Evolutionary conservation across 2,113 vertebrate genomes (phyloP).

Genomic region (Chrysochloris asiatica): DNA sequence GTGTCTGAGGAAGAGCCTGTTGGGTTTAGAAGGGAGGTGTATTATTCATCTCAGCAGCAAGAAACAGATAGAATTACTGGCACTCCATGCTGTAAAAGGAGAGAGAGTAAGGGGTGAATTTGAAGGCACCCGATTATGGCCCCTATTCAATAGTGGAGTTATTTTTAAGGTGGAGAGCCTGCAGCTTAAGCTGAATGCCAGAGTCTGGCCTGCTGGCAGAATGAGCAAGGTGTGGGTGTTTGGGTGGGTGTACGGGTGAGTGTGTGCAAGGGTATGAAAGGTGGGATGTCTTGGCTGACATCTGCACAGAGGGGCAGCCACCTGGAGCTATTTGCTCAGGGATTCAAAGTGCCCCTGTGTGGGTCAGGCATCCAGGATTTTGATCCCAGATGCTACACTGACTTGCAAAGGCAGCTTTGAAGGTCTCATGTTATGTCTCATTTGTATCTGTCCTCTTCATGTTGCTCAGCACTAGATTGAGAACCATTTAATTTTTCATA

Average conservation of each 20-base stretch:
- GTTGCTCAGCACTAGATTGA: conserved; percentile 52
- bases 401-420: background rate
- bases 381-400: background rate
- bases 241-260: background rate
- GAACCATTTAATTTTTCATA: conserved; percentile 67
- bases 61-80: background rate
- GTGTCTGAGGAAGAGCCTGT: background rate
- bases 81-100: background rate
- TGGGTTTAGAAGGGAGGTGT: background rate
- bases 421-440: background rate
- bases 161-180: background rate
- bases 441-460: conserved; percentile 19
- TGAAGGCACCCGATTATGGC: background rate
- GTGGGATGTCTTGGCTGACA: background rate
- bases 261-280: background rate
- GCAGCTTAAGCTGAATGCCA: background rate
- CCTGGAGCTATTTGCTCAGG: no score
- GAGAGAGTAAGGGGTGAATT: background rate
- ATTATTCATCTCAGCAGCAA: background rate
- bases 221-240: background rate
- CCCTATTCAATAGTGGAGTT: background rate
- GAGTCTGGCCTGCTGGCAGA: background rate
- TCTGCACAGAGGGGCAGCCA: background rate
- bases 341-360: background rate
- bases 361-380: background rate